phyloP scores from a whole-genome alignment of 2,113 vertebrate species.

The Podarcis raffonei region DNA sequence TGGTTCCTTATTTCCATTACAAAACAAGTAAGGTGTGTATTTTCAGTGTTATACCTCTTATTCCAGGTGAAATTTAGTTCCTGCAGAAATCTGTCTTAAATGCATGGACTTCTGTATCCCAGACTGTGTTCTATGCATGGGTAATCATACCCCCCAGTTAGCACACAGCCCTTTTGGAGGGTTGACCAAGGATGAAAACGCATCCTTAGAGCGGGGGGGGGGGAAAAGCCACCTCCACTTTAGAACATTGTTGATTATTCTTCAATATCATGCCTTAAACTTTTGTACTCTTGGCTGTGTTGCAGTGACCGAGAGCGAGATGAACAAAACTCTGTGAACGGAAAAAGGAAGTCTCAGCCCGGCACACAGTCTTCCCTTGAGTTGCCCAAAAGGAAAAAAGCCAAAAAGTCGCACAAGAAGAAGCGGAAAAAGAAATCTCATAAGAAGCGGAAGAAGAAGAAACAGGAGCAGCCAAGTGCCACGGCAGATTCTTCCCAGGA shows the following conservation, averaged over 20 bases:
- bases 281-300: conserved; percentile 32
- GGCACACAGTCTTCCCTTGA: conserved; percentile 74
- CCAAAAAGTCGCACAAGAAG: conserved; percentile 89
- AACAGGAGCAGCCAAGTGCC: conserved; percentile 70
- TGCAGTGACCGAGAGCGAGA: conserved; percentile 72
- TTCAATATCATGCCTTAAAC: background rate
- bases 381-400: conserved; percentile 78
- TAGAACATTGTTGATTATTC: background rate
- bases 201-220: background rate
- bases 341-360: conserved; percentile 74
- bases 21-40: background rate
- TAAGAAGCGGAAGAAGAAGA: conserved; percentile 83
- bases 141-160: no score
- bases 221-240: no score
- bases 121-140: no score
- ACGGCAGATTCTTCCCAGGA: conserved; percentile 73
- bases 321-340: conserved; percentile 73
- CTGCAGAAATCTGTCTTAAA: background rate
- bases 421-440: conserved; percentile 89
- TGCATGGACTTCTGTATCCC: no score
- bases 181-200: no score
- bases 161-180: no score
- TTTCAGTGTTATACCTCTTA: background rate
- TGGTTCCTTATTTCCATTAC: background rate
- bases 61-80: background rate